phyloP scores from a whole-genome alignment of 1,140 invertebrate genomes.

The Bursaphelenchus mucronatus region DNA sequence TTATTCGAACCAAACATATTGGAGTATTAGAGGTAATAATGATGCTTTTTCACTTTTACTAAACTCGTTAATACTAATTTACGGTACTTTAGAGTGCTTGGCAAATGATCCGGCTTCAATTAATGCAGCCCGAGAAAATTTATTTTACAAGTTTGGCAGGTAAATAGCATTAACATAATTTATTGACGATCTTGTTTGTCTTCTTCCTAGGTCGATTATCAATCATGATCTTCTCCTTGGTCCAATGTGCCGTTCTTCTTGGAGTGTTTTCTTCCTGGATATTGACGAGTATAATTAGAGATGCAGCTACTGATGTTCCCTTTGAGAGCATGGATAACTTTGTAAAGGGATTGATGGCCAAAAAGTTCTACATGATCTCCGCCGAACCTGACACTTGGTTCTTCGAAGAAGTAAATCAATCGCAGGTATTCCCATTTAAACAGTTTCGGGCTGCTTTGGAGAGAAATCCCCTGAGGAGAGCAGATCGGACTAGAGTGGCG shows the following conservation, averaged over 20 bases:
- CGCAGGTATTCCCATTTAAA: slow-evolving; percentile 10
- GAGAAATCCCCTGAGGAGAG: slow-evolving; percentile 5
- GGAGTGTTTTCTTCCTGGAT: slow-evolving; percentile 16
- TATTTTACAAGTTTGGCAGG: slow-evolving; percentile 16
- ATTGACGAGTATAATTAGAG: slow-evolving; percentile 2
- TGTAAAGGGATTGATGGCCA: background rate
- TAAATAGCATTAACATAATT: background rate
- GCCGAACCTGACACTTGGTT: slow-evolving; percentile 5
- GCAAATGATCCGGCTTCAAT: slow-evolving; percentile 18
- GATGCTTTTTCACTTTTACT: too few species aligned
- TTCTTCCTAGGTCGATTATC: slow-evolving; percentile 5
- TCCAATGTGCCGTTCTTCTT: slow-evolving; percentile 21
- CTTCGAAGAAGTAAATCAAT: slow-evolving; percentile 13
- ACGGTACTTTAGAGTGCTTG: background rate
- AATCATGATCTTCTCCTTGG: slow-evolving; percentile 16
- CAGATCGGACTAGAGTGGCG: background rate
- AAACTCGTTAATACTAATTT: too few species aligned
- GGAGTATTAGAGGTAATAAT: background rate
- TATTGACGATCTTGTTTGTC: background rate
- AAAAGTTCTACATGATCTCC: slow-evolving; percentile 4
- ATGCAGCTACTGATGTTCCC: slow-evolving; percentile 7
- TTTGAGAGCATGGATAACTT: slow-evolving; percentile 5
- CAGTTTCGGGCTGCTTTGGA: slow-evolving; percentile 1
- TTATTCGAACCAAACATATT: slow-evolving; percentile 3
- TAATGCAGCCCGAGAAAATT: slow-evolving; percentile 18